Conservation (phyloP, 2,113 vertebrate genomes). For the Opisthocomus hoazin region DNA sequence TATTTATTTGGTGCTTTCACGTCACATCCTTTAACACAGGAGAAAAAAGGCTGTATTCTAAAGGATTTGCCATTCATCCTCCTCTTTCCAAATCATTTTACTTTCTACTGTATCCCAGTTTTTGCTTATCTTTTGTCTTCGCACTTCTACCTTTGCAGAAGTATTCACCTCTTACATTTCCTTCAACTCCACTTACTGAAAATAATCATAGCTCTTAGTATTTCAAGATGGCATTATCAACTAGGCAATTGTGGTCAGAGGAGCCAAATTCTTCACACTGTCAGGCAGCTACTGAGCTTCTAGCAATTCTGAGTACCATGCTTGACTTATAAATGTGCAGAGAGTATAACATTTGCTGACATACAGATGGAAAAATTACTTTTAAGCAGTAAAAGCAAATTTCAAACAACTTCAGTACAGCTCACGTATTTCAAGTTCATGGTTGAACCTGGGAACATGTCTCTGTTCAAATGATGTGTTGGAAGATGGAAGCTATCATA, state of each 20-base stretch:
- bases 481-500: not conserved
- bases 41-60: not conserved
- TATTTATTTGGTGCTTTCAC: not conserved
- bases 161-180: not conserved
- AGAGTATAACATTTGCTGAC: not conserved
- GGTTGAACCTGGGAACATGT: fast-evolving
- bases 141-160: not conserved
- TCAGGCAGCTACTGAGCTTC: not conserved
- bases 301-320: not conserved
- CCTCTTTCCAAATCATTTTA: not conserved
- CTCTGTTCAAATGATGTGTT: not conserved
- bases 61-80: not conserved
- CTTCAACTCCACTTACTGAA: not conserved
- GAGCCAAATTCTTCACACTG: not conserved
- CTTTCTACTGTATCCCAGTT: not conserved
- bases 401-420: not conserved
- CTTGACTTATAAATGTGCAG: not conserved
- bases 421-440: not conserved
- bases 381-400: not conserved
- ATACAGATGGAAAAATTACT: not conserved
- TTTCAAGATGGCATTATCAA: not conserved
- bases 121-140: not conserved
- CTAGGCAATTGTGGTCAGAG: not conserved
- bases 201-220: not conserved
- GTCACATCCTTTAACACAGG: not conserved